These are phyloP conservation scores for Antedon mediterranea DNA, from an alignment of 53 echinoderm and acorn worm genomes.

Conservation along the genomic window DNA sequence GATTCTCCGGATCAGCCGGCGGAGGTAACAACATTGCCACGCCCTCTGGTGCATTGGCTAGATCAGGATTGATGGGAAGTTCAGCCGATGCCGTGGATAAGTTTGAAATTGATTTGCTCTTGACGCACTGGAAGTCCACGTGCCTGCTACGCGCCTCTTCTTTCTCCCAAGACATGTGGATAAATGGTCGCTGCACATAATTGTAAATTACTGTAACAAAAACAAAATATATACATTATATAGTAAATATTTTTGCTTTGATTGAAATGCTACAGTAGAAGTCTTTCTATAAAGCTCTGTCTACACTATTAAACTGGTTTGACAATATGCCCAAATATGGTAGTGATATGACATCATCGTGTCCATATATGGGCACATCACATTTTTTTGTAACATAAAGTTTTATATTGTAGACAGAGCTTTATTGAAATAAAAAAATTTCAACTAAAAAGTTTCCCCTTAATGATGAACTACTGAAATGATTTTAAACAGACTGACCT, in stretches of 20 bases:
- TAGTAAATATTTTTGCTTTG: no score
- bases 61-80: slow-evolving; percentile 44
- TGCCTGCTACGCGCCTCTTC: slow-evolving; percentile 92
- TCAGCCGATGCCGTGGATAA: slow-evolving; percentile 46
- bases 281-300: no score
- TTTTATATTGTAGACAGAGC: no score
- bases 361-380: no score
- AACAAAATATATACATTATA: not conserved
- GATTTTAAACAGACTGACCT: slow-evolving; percentile 29
- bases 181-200: slow-evolving; percentile 85
- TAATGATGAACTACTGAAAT: no score
- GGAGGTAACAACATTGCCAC: slow-evolving; percentile 58
- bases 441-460: no score
- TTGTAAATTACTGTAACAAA: slow-evolving; percentile 72
- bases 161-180: slow-evolving; percentile 99
- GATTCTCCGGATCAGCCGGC: slow-evolving; percentile 5
- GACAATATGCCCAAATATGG: no score
- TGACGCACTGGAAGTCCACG: slow-evolving; percentile 97
- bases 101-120: slow-evolving; percentile 91
- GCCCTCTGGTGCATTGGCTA: slow-evolving; percentile 60
- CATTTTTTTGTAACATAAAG: no score
- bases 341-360: no score
- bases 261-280: no score
- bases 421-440: no score
- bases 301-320: no score